Percentiles rank a stretch among this genome's conserved stretches.
Evolutionary conservation across 2,113 vertebrate genomes (phyloP).

Genomic region (Cottus gobio): DNA sequence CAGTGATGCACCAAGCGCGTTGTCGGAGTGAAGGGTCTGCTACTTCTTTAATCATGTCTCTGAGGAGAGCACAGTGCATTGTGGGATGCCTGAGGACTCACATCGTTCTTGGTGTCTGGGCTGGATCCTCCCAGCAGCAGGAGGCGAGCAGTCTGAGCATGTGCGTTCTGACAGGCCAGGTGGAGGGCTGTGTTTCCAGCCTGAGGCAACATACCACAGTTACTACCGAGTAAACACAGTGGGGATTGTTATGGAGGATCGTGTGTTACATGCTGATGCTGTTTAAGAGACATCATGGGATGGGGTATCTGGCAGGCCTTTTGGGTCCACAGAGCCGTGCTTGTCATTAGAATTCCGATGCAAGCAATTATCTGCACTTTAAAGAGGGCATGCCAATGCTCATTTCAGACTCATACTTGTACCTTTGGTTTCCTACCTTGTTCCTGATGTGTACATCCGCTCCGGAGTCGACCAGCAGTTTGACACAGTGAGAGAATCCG

Average conservation of each 20-base stretch:
- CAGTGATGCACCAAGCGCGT: not conserved
- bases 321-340: not conserved
- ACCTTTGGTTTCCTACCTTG: constrained; percentile 83
- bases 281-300: not conserved
- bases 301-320: not conserved
- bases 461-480: constrained; percentile 90
- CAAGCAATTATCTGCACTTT: not conserved
- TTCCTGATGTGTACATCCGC: constrained; percentile 90
- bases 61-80: not conserved
- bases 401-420: too few species aligned
- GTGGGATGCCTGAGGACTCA: constrained; percentile 74
- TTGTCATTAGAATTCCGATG: not conserved
- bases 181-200: constrained; percentile 93
- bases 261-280: not conserved
- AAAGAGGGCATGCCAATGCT: not conserved
- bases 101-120: constrained; percentile 90
- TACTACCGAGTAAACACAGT: not conserved
- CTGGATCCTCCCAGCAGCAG: constrained; percentile 89
- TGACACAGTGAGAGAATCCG: constrained; percentile 91
- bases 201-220: constrained; percentile 71
- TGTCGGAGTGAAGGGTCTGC: not conserved
- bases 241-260: not conserved
- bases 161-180: constrained; percentile 93
- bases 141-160: constrained; percentile 86
- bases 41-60: not conserved